phyloP scores from a whole-genome alignment of 2,888 invertebrate species.

The Epinotia brunnichana region DNA sequence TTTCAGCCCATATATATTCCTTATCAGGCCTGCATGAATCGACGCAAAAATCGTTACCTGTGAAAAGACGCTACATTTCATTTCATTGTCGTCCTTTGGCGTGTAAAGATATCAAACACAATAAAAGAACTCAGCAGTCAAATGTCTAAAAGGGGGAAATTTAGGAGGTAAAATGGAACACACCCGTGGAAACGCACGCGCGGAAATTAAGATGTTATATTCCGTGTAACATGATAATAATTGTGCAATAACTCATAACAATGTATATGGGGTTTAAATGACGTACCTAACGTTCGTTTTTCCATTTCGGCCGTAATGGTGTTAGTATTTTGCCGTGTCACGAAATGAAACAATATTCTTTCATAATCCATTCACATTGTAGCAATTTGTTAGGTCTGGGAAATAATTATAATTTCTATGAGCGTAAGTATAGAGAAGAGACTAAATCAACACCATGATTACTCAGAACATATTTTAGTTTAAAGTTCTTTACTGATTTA shows the following conservation, averaged over 20 bases:
- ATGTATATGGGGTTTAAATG: slow-evolving; percentile 6
- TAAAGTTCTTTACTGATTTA: no score
- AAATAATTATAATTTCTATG: no score
- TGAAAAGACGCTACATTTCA: slow-evolving; percentile 49
- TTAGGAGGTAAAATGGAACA: slow-evolving; percentile 19
- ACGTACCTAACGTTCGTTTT: slow-evolving; percentile 4
- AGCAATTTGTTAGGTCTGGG: no score
- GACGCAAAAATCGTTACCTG: slow-evolving; percentile 42
- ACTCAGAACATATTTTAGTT: no score
- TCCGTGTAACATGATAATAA: slow-evolving; percentile 36
- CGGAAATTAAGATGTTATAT: slow-evolving; percentile 38
- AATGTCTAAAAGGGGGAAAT: slow-evolving; percentile 48
- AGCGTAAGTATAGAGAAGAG: no score
- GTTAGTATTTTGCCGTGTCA: no score
- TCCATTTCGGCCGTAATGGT: neutral
- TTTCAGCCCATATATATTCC: slow-evolving; percentile 30
- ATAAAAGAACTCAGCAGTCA: slow-evolving; percentile 60
- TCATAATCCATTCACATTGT: no score
- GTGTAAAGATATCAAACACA: slow-evolving; percentile 61
- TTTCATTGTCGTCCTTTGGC: slow-evolving; percentile 67
- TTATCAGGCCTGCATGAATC: slow-evolving; percentile 37
- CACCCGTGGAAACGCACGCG: slow-evolving; percentile 14
- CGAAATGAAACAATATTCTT: no score
- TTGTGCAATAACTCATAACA: slow-evolving; percentile 30
- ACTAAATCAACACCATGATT: no score